Base-by-base conservation (phyloP, 2,113 vertebrate genomes). In the Eulemur macaco region DNA sequence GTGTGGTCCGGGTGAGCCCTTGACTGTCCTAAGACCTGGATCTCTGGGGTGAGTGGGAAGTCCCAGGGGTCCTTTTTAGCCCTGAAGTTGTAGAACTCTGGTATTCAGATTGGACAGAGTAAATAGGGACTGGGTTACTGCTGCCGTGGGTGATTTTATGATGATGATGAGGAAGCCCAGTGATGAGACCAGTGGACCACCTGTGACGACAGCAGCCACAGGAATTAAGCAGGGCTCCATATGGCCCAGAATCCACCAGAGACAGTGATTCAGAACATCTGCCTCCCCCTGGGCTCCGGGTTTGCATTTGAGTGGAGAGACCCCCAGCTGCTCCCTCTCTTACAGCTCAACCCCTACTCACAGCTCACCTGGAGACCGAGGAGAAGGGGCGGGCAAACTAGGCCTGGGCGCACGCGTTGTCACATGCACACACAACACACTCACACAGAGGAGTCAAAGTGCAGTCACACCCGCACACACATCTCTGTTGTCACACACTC, bases 181-280 rank as follows among this genome's bases (percentile, higher is more conserved):
- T 3, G 50, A 7, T 25, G 47, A 14, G 5, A 11, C 14, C 0
- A 1, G 52, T 20, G 27, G 34, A 56, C 0, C 0, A 5, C 27
- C 21, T 15, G 34, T n/a, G 31, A 69, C 3, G 68, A 39, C 80
- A 42, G 50, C 1, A 5, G 23, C 60, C 14, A 0, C 0, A 0
- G 6, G 37, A 39, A 34, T 29, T 56, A 39, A 20, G 27, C 15
- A 14, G 20, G 20, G 25, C 64, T 9, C 54, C 50, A 6, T 13
- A 7, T 0, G 45, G n/a, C 42, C 66, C 77, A 11, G 66, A 71
- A 64, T 34, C 42, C 45, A 31, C 64, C n/a, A 23, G 58, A 31
- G 13, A 50, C 5, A 39, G 3, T 2, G 2, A 3, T 37, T 27
- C 50, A 4, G 52, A 63, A 31, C 11, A 37, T 27, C 52, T 54